Base-by-base conservation (phyloP, 2,797 vertebrate genomes). In the Phyllotis vaccarum region DNA sequence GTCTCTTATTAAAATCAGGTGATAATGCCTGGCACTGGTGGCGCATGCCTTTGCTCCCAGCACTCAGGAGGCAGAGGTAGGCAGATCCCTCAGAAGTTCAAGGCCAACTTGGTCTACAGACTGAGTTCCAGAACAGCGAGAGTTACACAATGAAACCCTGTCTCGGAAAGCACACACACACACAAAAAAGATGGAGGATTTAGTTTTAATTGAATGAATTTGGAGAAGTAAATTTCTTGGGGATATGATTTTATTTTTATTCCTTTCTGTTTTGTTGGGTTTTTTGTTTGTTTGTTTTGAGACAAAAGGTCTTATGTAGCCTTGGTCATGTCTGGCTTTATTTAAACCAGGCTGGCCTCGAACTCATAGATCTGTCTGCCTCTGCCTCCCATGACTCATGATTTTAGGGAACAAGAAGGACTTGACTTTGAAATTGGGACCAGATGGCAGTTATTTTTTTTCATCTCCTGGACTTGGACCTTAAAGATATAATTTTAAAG, bases 401-500 rank as follows among this genome's bases (percentile, higher is more conserved):
- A 52, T 62, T 92, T 95, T 60, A 24, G 29, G 37, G 68, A 68
- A 52, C 83, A 72, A 82, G 56, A 21, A 46, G 58, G 19, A 31
- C 40, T 94, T 96, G 56, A 70, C 83, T 95, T 92, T 79, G 85
- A 94, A 64, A 85, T 62, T 93, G 49, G 76, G n/a, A 75, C 3
- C 70, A 87, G 16, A 31, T 76, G 52, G 58, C n/a, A 74, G 27
- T 64, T 16, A 1, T 13, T 75, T 93, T 93, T 90, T 95, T 91
- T 95, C 76, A 89, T 86, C 91, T 86, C 52, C 83, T 83, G 46
- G 46, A 74, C 64, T 54, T 60, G 58, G 86, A 95, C 12, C 81
- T 90, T 97, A 76, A 97, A 95, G 46, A 58, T 54, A 14, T 54
- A 74, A 62, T 87, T 95, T 87, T 58, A 83, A 93, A 91, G 8